Percentiles rank a stretch among this genome's conserved stretches.
Conservation (phyloP, 2,888 invertebrate genomes). For the Ochropacha duplaris region DNA sequence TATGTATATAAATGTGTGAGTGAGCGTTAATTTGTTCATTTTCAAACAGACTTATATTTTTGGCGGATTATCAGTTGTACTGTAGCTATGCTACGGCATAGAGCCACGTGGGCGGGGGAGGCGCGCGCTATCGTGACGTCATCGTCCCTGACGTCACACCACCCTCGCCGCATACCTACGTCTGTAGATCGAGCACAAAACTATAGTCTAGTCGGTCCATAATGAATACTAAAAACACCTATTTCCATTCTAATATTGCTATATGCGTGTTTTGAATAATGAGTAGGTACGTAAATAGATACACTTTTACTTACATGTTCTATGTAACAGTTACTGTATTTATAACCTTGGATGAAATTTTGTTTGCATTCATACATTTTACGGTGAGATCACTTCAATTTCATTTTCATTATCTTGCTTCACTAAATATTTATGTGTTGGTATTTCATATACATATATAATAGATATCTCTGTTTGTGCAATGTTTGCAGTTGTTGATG, state of each 20-base stretch:
- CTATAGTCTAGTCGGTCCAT: background rate
- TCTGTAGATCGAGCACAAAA: background rate
- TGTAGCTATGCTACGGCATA: conserved; percentile 13
- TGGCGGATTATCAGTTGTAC: conserved; percentile 54
- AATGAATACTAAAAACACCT: background rate
- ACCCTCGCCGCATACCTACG: conserved; percentile 17
- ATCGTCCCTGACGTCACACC: conserved; percentile 56
- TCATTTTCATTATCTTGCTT: background rate
- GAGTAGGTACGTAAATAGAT: background rate
- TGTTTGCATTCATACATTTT: background rate
- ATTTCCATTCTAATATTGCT: background rate
- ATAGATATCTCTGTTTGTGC: no score
- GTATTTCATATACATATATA: background rate
- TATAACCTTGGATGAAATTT: background rate
- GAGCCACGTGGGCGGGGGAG: conserved; percentile 40
- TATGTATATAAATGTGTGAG: background rate
- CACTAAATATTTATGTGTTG: background rate
- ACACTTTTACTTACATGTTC: background rate
- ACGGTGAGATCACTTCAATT: background rate
- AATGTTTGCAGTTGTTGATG: no score
- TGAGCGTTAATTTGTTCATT: background rate
- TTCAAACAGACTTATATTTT: conserved; percentile 28
- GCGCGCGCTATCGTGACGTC: conserved; percentile 49
- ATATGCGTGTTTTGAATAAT: background rate
- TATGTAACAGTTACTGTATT: background rate